These are phyloP conservation scores for Sipha flava DNA, from an alignment of 1,140 invertebrate species.

Conservation along the genomic window DNA sequence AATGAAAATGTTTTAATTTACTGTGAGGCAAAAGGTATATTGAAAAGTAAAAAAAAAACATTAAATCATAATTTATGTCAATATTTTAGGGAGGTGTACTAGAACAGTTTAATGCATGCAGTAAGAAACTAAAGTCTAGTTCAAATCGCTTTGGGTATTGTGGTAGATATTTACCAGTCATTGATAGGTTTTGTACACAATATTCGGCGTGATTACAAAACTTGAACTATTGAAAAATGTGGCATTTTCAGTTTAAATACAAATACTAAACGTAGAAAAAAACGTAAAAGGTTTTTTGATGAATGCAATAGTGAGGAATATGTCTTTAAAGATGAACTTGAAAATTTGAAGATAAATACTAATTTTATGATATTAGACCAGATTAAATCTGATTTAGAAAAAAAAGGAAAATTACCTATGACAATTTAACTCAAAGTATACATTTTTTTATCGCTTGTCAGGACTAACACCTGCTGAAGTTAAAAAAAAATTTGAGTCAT, in stretches of 20 bases:
- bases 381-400: too few species aligned
- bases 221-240: too few species aligned
- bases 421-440: too few species aligned
- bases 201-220: too few species aligned
- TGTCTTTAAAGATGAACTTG: not conserved
- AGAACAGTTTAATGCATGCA: not conserved
- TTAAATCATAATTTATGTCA: not conserved
- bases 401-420: too few species aligned
- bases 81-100: not conserved
- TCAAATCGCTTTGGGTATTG: not conserved
- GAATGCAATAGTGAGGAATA: not conserved
- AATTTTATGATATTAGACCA: too few species aligned
- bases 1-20: not conserved
- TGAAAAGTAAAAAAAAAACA: not conserved
- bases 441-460: too few species aligned
- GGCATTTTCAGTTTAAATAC: too few species aligned
- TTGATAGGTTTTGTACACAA: too few species aligned
- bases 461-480: too few species aligned
- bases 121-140: not conserved
- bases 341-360: too few species aligned
- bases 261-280: not conserved
- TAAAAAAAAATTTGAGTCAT: too few species aligned
- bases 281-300: not conserved
- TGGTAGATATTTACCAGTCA: not conserved
- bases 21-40: not conserved